phyloP scores from a whole-genome alignment of 2,888 invertebrate genomes.

The Lysandra bellargus region DNA sequence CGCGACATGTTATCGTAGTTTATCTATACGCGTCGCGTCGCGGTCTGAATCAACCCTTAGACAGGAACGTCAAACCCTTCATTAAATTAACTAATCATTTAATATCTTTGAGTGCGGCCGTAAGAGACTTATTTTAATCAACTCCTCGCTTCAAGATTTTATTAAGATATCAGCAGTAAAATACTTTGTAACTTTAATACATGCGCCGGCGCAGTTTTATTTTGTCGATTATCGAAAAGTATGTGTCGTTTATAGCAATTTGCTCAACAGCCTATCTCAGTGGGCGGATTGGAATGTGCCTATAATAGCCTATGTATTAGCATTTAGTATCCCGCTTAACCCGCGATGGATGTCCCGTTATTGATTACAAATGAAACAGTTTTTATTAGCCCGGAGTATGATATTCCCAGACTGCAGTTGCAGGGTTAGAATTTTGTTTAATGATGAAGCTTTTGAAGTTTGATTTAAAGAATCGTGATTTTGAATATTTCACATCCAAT shows the following conservation, averaged over 20 bases:
- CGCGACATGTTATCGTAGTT: no score
- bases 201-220: background rate
- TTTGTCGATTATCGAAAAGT: conserved; percentile 14
- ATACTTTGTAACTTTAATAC: background rate
- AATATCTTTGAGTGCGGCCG: no score
- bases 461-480: background rate
- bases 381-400: background rate
- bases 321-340: conserved; percentile 16
- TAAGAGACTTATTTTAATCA: background rate
- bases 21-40: no score
- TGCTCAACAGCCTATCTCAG: background rate
- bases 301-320: conserved; percentile 12
- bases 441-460: background rate
- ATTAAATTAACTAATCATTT: no score
- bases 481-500: background rate
- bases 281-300: conserved; percentile 9
- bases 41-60: no score
- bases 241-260: conserved; percentile 14
- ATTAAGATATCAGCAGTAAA: background rate
- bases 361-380: conserved; percentile 21
- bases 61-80: no score
- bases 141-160: background rate
- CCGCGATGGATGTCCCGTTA: conserved; percentile 14
- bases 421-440: background rate
- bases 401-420: background rate